These are phyloP conservation scores for Palaemon carinicauda DNA, from an alignment of 1,140 invertebrate species.

Conservation along the genomic window DNA sequence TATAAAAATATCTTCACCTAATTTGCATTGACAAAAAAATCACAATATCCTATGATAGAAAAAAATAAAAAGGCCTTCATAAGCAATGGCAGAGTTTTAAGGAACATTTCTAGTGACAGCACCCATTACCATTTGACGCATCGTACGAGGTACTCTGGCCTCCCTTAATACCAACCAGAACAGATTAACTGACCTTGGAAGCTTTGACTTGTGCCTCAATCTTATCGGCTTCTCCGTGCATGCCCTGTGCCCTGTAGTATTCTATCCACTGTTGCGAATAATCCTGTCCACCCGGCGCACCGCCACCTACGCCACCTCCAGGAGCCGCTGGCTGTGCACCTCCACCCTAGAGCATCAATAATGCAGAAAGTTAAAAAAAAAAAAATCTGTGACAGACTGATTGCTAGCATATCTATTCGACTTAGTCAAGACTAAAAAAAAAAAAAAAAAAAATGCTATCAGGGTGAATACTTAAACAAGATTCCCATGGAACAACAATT, in stretches of 20 bases:
- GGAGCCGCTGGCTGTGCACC: conserved; percentile 18
- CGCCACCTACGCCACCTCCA: conserved; percentile 28
- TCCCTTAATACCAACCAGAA: neutral
- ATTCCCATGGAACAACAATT: no score
- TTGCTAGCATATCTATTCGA: no score
- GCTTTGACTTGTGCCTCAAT: conserved; percentile 84
- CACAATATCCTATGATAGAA: no score
- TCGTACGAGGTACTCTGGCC: neutral
- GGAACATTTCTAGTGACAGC: no score
- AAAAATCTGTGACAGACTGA: neutral
- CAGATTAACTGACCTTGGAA: conserved; percentile 66
- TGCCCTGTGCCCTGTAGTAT: conserved; percentile 92
- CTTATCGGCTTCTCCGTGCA: conserved; percentile 87
- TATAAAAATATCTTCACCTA: no score
- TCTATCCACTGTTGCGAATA: conserved; percentile 98
- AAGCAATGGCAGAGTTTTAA: no score
- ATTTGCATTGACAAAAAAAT: no score
- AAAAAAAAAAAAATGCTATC: no score
- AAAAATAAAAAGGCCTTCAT: no score
- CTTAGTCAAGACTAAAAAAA: no score
- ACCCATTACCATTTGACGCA: no score
- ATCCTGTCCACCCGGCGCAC: conserved; percentile 68
- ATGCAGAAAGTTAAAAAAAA: neutral
- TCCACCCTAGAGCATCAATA: conserved; percentile 38
- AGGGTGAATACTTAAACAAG: no score